Percentiles rank a stretch among this genome's conserved stretches.
Conservation (phyloP, 2,888 invertebrate species). For the Flexamia atlantica region DNA sequence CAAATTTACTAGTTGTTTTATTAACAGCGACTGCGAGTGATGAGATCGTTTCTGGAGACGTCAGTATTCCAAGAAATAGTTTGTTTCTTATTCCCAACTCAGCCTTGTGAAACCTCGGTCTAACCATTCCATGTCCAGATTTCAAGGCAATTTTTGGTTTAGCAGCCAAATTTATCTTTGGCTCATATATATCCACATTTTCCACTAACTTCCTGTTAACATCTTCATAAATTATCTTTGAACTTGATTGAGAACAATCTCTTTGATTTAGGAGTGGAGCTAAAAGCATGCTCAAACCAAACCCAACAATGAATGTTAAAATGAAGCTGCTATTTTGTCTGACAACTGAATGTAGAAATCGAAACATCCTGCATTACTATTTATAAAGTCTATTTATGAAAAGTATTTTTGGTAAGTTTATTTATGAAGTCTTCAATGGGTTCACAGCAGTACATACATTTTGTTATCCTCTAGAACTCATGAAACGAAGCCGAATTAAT, state of each 20-base stretch:
- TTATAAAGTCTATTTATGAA: too few relatives aligned
- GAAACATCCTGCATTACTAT: slow-evolving; percentile 37
- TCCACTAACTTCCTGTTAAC: slow-evolving; percentile 58
- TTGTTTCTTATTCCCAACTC: slow-evolving; percentile 96
- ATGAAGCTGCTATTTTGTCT: slow-evolving; percentile 69
- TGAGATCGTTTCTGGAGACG: slow-evolving; percentile 84
- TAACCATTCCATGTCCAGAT: slow-evolving; percentile 81
- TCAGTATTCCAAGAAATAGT: slow-evolving; percentile 91
- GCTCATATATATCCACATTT: slow-evolving; percentile 74
- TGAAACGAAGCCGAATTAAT: too few relatives aligned
- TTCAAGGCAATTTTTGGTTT: slow-evolving; percentile 76
- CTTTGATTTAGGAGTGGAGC: slow-evolving; percentile 67
- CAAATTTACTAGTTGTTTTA: slow-evolving; percentile 89
- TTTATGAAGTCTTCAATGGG: too few relatives aligned
- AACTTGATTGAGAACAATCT: slow-evolving; percentile 65
- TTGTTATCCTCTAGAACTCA: too few relatives aligned
- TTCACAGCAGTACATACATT: too few relatives aligned
- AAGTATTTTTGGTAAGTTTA: too few relatives aligned
- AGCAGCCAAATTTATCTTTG: slow-evolving; percentile 75
- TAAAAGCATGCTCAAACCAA: slow-evolving; percentile 68
- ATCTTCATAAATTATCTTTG: slow-evolving; percentile 62
- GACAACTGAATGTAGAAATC: slow-evolving; percentile 57
- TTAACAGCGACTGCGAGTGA: slow-evolving; percentile 91
- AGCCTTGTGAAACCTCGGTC: slow-evolving; percentile 96
- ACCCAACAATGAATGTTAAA: slow-evolving; percentile 69